A percentile compares a stretch with the other conserved stretches of the same genome.
phyloP scores from a whole-genome alignment of 2,888 invertebrate genomes.

The Bombyx huttoni region DNA sequence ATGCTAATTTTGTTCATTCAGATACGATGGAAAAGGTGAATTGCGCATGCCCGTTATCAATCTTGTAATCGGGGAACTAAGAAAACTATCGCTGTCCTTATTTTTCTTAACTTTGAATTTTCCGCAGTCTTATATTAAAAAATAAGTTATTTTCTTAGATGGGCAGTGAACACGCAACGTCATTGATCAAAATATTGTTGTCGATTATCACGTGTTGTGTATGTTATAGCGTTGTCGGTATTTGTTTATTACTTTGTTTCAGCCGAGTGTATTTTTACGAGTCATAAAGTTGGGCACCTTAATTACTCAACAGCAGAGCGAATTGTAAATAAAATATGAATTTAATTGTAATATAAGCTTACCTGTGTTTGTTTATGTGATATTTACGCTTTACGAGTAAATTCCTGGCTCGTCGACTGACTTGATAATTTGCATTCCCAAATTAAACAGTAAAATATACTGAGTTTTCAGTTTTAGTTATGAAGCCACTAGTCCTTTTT shows the following conservation, averaged over 20 bases:
- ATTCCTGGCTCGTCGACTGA: not conserved
- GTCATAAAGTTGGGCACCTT: constrained; percentile 22
- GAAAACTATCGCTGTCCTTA: constrained; percentile 60
- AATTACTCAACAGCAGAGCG: constrained; percentile 17
- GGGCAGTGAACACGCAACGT: constrained; percentile 6
- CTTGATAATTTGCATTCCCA: not conserved
- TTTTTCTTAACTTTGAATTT: constrained; percentile 39
- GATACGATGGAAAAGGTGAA: constrained; percentile 24
- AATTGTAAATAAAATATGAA: constrained; percentile 24
- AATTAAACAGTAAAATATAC: not conserved
- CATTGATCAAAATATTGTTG: constrained; percentile 15
- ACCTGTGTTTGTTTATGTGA: not conserved
- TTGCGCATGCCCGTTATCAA: constrained; percentile 61
- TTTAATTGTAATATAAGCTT: constrained; percentile 1
- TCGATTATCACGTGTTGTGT: not conserved
- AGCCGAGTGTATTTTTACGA: constrained; percentile 22
- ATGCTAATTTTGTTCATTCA: constrained; percentile 29
- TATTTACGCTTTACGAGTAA: not conserved
- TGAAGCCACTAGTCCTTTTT: too few species aligned
- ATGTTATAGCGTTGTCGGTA: constrained; percentile 6
- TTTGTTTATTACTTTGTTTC: constrained; percentile 16
- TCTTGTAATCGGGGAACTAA: constrained; percentile 44
- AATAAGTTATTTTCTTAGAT: constrained; percentile 7
- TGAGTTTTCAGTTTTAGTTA: not conserved
- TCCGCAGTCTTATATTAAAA: constrained; percentile 1